phyloP scores from a whole-genome alignment of 2,113 vertebrate species.

The Onychostruthus taczanowskii region DNA sequence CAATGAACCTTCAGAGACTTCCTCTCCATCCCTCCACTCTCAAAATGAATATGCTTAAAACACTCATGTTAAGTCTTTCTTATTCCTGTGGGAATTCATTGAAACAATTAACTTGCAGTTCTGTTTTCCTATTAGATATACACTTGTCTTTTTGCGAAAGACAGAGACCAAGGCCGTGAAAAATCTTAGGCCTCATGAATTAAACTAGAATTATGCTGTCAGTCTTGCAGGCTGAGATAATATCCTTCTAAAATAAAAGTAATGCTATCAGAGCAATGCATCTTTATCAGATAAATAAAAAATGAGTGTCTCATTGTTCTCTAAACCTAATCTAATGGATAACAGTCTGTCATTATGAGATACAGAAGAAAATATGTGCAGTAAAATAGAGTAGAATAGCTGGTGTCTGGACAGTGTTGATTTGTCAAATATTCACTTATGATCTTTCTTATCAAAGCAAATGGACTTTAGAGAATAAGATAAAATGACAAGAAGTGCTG shows the following conservation, averaged over 20 bases:
- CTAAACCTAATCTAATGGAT: neutral
- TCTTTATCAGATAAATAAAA: slow-evolving; percentile 1
- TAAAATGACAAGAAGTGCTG: neutral
- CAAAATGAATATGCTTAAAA: neutral
- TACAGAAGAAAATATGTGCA: neutral
- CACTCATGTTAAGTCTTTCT: neutral
- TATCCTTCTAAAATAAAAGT: neutral
- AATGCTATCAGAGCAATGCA: neutral
- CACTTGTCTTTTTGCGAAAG: neutral
- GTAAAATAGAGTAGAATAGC: neutral
- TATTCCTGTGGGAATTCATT: neutral
- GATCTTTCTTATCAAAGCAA: neutral
- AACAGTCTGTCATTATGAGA: neutral
- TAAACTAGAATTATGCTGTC: neutral
- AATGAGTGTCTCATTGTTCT: neutral
- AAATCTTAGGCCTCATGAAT: neutral
- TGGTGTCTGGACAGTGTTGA: neutral
- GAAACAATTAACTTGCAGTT: neutral
- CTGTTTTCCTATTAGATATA: neutral
- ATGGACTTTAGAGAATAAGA: neutral
- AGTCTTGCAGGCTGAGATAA: neutral
- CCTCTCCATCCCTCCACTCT: neutral
- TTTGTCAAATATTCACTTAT: neutral
- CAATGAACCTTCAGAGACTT: neutral
- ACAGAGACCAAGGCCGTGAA: neutral